Percentiles rank a stretch among this genome's conserved stretches.
Evolutionary conservation across 2,113 vertebrate species (phyloP).

Genomic region (Rhipidura dahli): DNA sequence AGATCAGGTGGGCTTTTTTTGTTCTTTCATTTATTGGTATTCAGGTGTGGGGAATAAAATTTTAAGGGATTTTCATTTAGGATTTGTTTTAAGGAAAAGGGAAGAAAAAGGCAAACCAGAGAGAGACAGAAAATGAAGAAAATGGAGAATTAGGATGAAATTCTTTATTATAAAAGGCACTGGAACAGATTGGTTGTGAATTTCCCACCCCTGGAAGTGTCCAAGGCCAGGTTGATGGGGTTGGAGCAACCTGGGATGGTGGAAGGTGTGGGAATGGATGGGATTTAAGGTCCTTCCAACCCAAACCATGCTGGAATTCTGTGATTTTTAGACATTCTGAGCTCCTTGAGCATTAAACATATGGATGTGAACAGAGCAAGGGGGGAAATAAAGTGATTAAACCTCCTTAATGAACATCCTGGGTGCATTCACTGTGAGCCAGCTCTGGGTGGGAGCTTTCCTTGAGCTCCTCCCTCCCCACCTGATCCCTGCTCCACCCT

Average conservation of each 20-base stretch:
- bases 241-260: not conserved
- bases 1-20: not conserved
- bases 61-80: not conserved
- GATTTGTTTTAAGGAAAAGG: not conserved
- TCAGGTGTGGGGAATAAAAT: not conserved
- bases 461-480: not conserved
- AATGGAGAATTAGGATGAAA: not conserved
- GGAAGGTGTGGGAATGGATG: not conserved
- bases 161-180: not conserved
- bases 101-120: not conserved
- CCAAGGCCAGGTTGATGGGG: not conserved
- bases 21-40: not conserved
- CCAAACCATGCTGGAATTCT: not conserved
- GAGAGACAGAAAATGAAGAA: not conserved
- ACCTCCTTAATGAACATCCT: too few species aligned
- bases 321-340: not conserved
- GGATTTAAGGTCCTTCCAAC: not conserved
- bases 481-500: not conserved
- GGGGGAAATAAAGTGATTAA: not conserved
- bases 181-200: not conserved
- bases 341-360: not conserved
- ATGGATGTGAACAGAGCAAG: rapidly evolving
- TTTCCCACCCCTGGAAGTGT: not conserved
- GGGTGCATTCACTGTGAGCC: not conserved
- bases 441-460: not conserved